Conservation (phyloP, 2,797 vertebrate species). For the Remorina albescens region DNA sequence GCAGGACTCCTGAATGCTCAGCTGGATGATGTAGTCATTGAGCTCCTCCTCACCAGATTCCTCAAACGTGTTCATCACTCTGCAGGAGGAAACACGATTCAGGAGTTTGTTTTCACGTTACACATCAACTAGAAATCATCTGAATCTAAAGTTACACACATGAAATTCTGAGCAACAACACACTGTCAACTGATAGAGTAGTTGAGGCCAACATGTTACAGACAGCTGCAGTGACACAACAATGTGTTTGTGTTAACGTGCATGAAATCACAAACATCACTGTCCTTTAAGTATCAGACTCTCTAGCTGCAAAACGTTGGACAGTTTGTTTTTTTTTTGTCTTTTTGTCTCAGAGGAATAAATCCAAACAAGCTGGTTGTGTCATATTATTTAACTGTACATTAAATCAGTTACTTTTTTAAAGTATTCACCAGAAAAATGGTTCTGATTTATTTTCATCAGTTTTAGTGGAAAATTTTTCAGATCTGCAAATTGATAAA, state of each 20-base stretch:
- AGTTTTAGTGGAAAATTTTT: too few species aligned
- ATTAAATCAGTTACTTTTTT: neutral
- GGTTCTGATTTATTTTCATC: too few species aligned
- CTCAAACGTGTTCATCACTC: constrained; percentile 80
- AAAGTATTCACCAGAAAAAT: neutral
- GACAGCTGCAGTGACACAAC: neutral
- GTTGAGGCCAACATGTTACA: neutral
- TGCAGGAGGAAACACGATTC: neutral
- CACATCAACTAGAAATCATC: neutral
- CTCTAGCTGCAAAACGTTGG: neutral
- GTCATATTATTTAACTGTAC: too few species aligned
- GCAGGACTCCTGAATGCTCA: constrained; percentile 86
- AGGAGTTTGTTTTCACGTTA: neutral
- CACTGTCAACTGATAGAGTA: too few species aligned
- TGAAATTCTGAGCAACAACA: too few species aligned
- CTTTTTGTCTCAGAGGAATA: neutral
- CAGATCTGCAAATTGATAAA: too few species aligned
- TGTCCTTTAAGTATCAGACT: neutral
- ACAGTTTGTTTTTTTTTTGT: neutral
- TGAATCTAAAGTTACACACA: rapidly evolving
- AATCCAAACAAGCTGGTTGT: neutral
- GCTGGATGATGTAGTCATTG: constrained; percentile 81
- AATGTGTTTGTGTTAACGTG: neutral
- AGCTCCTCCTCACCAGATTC: constrained; percentile 84
- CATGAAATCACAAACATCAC: neutral